phyloP scores from a whole-genome alignment of 1,140 invertebrate genomes.

The Wasmannia auropunctata region DNA sequence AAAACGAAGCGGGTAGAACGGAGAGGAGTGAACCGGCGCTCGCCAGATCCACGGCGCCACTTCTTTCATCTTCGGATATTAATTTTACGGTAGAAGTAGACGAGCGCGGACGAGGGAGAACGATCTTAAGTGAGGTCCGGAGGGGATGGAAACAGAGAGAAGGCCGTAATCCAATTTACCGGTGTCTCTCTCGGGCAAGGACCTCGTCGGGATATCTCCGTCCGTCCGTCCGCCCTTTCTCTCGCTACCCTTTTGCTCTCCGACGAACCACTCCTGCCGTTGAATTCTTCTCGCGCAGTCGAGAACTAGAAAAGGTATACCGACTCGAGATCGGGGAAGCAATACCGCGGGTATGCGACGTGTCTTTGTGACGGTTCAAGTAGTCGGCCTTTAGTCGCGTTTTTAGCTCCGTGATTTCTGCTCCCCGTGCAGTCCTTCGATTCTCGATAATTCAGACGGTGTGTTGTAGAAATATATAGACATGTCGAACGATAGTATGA shows the following conservation, averaged over 20 bases:
- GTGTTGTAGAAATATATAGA: background rate
- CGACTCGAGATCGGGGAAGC: conserved; percentile 52
- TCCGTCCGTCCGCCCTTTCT: conserved; percentile 24
- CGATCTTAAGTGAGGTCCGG: conserved; percentile 52
- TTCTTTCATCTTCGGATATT: conserved; percentile 79
- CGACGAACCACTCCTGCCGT: conserved; percentile 57
- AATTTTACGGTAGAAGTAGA: conserved; percentile 71
- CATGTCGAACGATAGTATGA: background rate
- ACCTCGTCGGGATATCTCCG: conserved; percentile 64
- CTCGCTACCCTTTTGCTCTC: conserved; percentile 1
- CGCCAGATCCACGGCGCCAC: conserved; percentile 54
- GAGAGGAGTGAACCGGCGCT: conserved; percentile 54
- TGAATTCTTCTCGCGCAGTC: conserved; percentile 53
- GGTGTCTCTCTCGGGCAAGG: conserved; percentile 59
- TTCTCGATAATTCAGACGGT: background rate
- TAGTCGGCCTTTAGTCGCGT: conserved; percentile 23
- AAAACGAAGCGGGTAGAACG: background rate
- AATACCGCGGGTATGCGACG: conserved; percentile 37
- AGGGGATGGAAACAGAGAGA: conserved; percentile 66
- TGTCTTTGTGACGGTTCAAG: conserved; percentile 53
- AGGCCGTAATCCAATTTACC: conserved; percentile 75
- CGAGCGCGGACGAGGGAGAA: conserved; percentile 43
- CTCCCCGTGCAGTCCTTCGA: background rate
- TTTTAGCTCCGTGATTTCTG: conserved; percentile 32
- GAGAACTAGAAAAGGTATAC: conserved; percentile 66